These are phyloP conservation scores for Dynastes grantii DNA, from an alignment of 2,888 invertebrate species.

Conservation along the genomic window DNA sequence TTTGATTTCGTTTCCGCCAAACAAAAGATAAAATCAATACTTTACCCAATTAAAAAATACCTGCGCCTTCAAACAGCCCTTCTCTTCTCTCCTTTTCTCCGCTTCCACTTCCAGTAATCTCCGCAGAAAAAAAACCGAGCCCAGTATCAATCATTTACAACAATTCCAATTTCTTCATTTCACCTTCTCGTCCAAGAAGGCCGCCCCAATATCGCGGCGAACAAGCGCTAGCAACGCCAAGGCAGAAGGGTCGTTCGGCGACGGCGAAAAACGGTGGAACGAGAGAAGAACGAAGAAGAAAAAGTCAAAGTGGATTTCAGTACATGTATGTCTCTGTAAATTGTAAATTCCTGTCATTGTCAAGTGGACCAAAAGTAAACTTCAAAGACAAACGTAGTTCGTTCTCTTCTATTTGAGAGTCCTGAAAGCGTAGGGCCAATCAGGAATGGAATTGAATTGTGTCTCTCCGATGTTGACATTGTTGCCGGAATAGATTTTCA, in stretches of 20 bases:
- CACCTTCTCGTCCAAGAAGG: neutral
- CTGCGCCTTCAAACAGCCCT: neutral
- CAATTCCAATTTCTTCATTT: slow-evolving; percentile 32
- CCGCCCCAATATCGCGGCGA: neutral
- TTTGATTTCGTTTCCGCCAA: neutral
- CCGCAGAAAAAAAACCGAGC: neutral
- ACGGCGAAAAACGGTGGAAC: neutral
- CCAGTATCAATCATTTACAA: slow-evolving; percentile 44
- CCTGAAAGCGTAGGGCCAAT: slow-evolving; percentile 65
- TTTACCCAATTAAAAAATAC: slow-evolving; percentile 16
- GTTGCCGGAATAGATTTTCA: slow-evolving; percentile 69
- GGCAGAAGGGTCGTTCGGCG: neutral
- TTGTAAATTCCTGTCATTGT: slow-evolving; percentile 68
- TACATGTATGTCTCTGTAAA: slow-evolving; percentile 54
- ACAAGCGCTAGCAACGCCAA: neutral
- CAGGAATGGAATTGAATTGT: slow-evolving; percentile 67
- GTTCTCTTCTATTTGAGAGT: slow-evolving; percentile 62
- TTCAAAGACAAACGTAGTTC: slow-evolving; percentile 68
- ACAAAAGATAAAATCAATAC: neutral
- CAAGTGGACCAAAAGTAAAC: slow-evolving; percentile 66
- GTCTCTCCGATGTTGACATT: slow-evolving; percentile 68
- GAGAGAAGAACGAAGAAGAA: slow-evolving; percentile 7
- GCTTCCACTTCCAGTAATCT: neutral
- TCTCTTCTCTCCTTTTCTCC: neutral
- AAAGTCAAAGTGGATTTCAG: slow-evolving; percentile 51